Conservation (phyloP, 2,888 invertebrate species). For the Timandra comae region DNA sequence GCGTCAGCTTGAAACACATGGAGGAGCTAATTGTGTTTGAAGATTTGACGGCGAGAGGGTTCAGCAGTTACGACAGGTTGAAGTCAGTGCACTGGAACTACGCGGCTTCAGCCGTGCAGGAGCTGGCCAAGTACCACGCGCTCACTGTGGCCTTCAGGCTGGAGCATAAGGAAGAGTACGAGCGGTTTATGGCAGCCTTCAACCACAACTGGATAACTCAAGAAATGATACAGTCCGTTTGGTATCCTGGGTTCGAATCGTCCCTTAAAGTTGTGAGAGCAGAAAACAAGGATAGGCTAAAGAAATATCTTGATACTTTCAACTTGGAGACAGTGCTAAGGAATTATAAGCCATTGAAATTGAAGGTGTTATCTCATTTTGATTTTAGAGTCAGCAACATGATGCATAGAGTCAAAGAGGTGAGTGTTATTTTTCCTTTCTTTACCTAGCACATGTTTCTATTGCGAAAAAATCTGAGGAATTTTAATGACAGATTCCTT, state of each 20-base stretch:
- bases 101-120: constrained; percentile 23
- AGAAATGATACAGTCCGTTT: background rate
- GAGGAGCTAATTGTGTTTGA: constrained; percentile 38
- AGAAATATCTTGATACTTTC: background rate
- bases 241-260: constrained; percentile 3
- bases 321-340: background rate
- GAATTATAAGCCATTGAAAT: background rate
- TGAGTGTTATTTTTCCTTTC: too few relatives aligned
- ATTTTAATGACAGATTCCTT: too few relatives aligned
- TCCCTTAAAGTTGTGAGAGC: constrained; percentile 13
- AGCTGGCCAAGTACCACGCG: constrained; percentile 42
- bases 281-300: background rate
- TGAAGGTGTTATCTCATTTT: background rate
- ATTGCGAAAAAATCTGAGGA: too few relatives aligned
- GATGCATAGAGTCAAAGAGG: background rate
- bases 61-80: constrained; percentile 28
- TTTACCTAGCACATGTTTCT: too few relatives aligned
- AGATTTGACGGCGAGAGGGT: constrained; percentile 30
- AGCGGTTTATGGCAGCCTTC: background rate
- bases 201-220: constrained; percentile 10
- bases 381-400: background rate
- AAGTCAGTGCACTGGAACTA: constrained; percentile 33
- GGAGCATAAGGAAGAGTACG: constrained; percentile 32
- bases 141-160: constrained; percentile 37
- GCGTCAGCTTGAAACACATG: constrained; percentile 10